Evolutionary conservation across 2,797 vertebrate genomes (phyloP).

Genomic region (Schizopygopsis malacanthus): DNA sequence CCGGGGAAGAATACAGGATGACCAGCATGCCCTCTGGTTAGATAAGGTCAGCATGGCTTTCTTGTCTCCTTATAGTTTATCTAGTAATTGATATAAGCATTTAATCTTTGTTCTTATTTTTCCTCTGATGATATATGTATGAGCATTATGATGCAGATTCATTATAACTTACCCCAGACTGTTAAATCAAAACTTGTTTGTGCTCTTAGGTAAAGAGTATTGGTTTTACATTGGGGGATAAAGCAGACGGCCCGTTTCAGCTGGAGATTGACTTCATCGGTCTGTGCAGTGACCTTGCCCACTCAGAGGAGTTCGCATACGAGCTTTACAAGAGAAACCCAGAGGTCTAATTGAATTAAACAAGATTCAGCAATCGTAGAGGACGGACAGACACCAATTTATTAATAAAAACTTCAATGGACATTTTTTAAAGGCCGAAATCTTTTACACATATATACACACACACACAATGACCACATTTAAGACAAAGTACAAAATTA

Average conservation of each 20-base stretch:
- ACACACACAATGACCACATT: background rate
- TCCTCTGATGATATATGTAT: background rate
- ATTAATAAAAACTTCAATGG: constrained; percentile 17
- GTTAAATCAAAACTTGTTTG: constrained; percentile 2
- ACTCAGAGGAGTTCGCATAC: constrained; percentile 92
- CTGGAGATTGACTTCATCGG: constrained; percentile 94
- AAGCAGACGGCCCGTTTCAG: constrained; percentile 90
- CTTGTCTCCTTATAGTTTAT: background rate
- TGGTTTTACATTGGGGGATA: constrained; percentile 92
- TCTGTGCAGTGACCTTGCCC: constrained; percentile 83
- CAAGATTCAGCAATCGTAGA: background rate
- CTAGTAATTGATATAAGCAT: background rate
- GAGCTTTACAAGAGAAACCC: constrained; percentile 86
- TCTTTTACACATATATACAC: background rate
- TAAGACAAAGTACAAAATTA: constrained; percentile 15
- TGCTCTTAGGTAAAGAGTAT: constrained; percentile 84
- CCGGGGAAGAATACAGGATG: constrained; percentile 89
- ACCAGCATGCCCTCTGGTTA: constrained; percentile 81
- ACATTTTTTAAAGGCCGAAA: background rate
- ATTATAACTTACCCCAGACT: background rate
- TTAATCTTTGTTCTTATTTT: background rate
- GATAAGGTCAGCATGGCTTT: constrained; percentile 83
- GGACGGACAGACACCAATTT: background rate
- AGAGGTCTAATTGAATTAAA: constrained; percentile 60
- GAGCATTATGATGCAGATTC: background rate